Base-by-base conservation (phyloP, 2,113 vertebrate genomes). In the Struthio camelus region DNA sequence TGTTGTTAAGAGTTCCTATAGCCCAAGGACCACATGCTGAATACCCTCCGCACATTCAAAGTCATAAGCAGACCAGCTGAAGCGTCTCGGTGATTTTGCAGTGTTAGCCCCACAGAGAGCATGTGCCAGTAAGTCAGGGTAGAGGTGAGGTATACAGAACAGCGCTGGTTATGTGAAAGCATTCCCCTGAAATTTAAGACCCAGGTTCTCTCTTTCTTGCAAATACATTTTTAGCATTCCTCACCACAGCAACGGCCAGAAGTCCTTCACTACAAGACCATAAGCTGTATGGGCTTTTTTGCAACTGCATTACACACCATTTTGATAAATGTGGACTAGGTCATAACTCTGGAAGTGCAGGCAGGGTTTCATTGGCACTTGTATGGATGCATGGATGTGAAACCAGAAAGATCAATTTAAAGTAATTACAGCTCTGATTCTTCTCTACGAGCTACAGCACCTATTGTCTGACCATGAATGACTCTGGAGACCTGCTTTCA, bases 281-380 rank as follows among this genome's bases (percentile, higher is more conserved):
- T 16, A 16, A 0, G 0, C 4, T 0, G 0, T 9, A 5, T 10
- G 16, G 16, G 25, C 88, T 78, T 54, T 10, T 20, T 61, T 58
- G 14, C 3, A 25, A 14, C 54, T 6, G 22, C 8, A 36, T 23
- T 54, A 46, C 1, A 8, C 25, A 30, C 24, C 14, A 3, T 1
- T 3, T 27, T 9, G n/a, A 10, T 3, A 15, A 48, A 32, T 6
- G 34, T 44, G 36, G 67, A 36, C 71, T 59, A 66, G 59, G 59
- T 15, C 32, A 2, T 8, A 67, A 5, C 72, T 83, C 30, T 0
- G 3, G 19, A 34, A 34, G 30, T 1, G 17, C 76, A 48, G 30
- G 10, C 65, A 77, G 40, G 36, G 51, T 51, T 71, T 42, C 34
- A 8, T n/a, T 14, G 42, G 27, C 64, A 10, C 51, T 67, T 70